These are phyloP conservation scores for Cyprinodon tularosa DNA, from an alignment of 2,113 vertebrate genomes.

Conservation along the genomic window DNA sequence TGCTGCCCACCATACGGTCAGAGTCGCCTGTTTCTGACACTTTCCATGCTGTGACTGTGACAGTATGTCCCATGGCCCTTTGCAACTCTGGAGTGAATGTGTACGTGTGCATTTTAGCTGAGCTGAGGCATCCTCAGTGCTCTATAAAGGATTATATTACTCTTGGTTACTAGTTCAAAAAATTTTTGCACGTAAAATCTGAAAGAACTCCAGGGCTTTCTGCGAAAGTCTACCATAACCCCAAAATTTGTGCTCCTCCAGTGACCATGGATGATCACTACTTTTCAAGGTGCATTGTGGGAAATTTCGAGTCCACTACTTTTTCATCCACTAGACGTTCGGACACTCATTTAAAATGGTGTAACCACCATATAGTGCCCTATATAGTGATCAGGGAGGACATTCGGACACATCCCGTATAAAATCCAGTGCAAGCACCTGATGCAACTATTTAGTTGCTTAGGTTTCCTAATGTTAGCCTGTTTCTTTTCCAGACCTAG, in stretches of 20 bases:
- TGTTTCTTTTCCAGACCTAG: not conserved
- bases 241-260: too few species aligned
- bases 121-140: not conserved
- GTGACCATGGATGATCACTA: too few species aligned
- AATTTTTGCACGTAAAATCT: not conserved
- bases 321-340: too few species aligned
- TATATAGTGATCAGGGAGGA: too few species aligned
- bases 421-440: not conserved
- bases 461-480: not conserved
- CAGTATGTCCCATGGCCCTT: constrained; percentile 57
- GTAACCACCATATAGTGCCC: too few species aligned
- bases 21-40: constrained; percentile 55
- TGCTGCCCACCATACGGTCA: constrained; percentile 53
- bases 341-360: too few species aligned
- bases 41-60: constrained; percentile 58
- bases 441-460: too few species aligned
- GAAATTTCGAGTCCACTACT: too few species aligned
- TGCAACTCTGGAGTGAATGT: constrained; percentile 18
- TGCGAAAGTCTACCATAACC: too few species aligned
- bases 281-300: too few species aligned
- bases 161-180: constrained; percentile 6
- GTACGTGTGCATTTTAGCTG: not conserved
- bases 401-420: not conserved
- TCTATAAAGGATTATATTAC: constrained; percentile 37
- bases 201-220: not conserved